Base-by-base conservation (phyloP, 2,113 vertebrate genomes). In the Copsychus sechellarum region DNA sequence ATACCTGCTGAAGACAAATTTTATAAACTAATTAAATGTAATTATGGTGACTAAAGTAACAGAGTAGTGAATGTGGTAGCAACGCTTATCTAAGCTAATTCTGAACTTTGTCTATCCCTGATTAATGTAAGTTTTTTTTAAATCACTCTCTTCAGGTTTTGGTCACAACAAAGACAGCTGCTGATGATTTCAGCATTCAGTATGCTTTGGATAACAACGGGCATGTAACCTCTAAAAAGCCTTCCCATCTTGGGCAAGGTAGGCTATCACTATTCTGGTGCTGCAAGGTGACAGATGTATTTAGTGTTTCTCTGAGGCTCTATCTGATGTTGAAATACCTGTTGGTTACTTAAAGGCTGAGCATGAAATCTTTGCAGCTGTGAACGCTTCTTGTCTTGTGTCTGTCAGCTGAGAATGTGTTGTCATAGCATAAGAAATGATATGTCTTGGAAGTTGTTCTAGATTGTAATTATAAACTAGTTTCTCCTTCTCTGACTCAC, bases 221-320 rank as follows among this genome's bases (percentile, higher is more conserved):
- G 13, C 97, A 94, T 45, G 71, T 99, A 90, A 96, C 98, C 85
- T 98, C 98, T 71, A 98, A 98, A 93, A 99, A 98, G 91, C 99
- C 99, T 38, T 99, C 99, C 89, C 99, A 99, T 96, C 97, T 99
- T 40, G 98, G 99, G 65, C 98, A 99, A 98, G 99, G 99, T 98
- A 98, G 95, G 97, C 56, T 76, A 40, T 90, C 25, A 3, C n/a
- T 69, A 8, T 71, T 86, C 29, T 53, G 19, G 17, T 48, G 15
- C 24, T 92, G 64, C 7, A 3, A 22, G 58, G 38, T 38, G 54
- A 26, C 34, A 47, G 36, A 28, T 45, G 21, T 29, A 18, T 43
- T 76, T 81, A 48, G 4, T 45, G 28, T 87, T 95, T 85, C 48
- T 94, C 45, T 80, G 40, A 54, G 58, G 34, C 74, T 83, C 34